Base-by-base conservation (phyloP, 2,888 invertebrate species). In the Eupithecia insigniata region DNA sequence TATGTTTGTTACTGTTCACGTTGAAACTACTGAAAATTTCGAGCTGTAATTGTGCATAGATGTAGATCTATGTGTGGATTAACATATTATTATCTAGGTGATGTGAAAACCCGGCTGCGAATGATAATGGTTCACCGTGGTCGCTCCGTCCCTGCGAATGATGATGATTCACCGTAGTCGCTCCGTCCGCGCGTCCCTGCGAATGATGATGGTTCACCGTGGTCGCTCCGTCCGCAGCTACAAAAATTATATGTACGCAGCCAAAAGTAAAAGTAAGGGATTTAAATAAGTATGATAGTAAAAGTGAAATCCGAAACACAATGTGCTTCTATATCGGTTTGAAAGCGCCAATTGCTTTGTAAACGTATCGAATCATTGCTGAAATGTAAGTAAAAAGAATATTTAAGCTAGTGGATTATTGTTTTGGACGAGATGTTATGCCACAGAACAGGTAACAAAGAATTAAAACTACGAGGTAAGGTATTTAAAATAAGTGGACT, bases 281-380 rank as follows among this genome's bases (percentile, higher is more conserved):
- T 73, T 78, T 68, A 68, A 71, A 72, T 74, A 71, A 74, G 69
- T 71, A 65, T 67, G 74, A 78, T 72, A 66, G 74, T 71, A 74
- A 75, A 75, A 78, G 77, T 77, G 75, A 77, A 77, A 77, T 51
- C 62, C 43, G 69, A 67, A 71, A 65, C 73, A 71, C 76, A 77
- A 72, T 74, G 75, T 76, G 73, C 69, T 64, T 74, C 77, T 69
- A 74, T 76, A 77, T 78, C 71, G 77, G 74, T 78, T 78, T 76
- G 78, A 78, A 78, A 78, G 77, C 74, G 73, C 61, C 75, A 65
- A 75, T 74, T 60, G 70, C 70, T 75, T 76, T 77, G 78, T 78
- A 64, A 66, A 75, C 74, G 73, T 71, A 73, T 67, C 71, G 70
- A 74, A 75, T 75, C 74, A 77, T 72, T 72, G 69, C 77, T 76